Conservation (phyloP, 2,888 invertebrate genomes). For the Limenitis camilla region DNA sequence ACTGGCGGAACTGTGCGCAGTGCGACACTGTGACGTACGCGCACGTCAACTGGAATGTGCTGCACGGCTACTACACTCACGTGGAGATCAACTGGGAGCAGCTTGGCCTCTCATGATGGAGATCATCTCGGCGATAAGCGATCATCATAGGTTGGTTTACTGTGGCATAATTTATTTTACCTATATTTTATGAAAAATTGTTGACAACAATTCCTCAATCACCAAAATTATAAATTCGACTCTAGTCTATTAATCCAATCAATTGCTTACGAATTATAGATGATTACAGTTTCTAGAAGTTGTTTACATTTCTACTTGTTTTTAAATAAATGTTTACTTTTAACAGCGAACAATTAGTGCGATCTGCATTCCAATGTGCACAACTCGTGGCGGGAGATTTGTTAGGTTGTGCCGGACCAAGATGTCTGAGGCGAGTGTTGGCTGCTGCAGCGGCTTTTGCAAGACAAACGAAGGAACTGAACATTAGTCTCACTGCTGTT, state of each 20-base stretch:
- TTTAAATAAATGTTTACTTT: neutral
- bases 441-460: slow-evolving; percentile 97
- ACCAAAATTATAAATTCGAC: no score
- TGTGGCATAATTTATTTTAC: neutral
- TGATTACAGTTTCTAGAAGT: no score
- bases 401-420: slow-evolving; percentile 89
- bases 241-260: no score
- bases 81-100: slow-evolving; percentile 91
- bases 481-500: slow-evolving; percentile 97
- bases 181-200: neutral
- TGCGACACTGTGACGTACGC: slow-evolving; percentile 94
- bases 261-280: no score
- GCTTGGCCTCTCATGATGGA: slow-evolving; percentile 97
- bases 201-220: neutral
- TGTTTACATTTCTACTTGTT: no score
- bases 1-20: slow-evolving; percentile 91
- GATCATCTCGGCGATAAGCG: slow-evolving; percentile 95
- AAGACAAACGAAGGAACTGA: slow-evolving; percentile 95
- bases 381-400: slow-evolving; percentile 97
- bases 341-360: slow-evolving; percentile 87
- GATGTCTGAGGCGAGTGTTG: slow-evolving; percentile 91
- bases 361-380: slow-evolving; percentile 96
- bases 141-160: slow-evolving; percentile 89
- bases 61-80: slow-evolving; percentile 92
- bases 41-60: slow-evolving; percentile 96